Conservation (phyloP, 2,113 vertebrate species). For the Neotoma lepida region DNA sequence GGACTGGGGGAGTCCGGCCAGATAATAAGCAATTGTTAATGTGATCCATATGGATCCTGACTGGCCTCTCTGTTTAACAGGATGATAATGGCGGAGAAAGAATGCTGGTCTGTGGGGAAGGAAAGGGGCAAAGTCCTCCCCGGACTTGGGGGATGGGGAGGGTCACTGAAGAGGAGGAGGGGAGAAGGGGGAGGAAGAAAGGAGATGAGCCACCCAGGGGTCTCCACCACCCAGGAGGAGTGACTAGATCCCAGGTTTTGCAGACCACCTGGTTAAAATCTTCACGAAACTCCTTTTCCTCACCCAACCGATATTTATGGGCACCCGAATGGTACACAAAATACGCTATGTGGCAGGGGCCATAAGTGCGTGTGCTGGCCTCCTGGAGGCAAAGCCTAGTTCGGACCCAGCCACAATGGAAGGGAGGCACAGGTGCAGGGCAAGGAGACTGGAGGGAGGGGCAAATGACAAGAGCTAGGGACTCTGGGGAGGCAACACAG, state of each 20-base stretch:
- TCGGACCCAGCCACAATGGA: neutral
- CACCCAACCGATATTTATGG: neutral
- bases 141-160: slow-evolving; percentile 49
- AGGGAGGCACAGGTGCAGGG: slow-evolving; percentile 68
- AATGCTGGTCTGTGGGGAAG: slow-evolving; percentile 82
- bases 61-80: slow-evolving; percentile 85
- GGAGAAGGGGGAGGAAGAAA: neutral
- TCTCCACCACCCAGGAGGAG: slow-evolving; percentile 30
- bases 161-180: slow-evolving; percentile 35
- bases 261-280: neutral
- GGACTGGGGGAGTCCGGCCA: slow-evolving; percentile 76
- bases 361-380: neutral
- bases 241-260: neutral
- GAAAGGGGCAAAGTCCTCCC: slow-evolving; percentile 79
- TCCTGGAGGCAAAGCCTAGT: neutral
- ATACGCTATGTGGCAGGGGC: neutral
- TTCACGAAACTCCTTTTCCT: slow-evolving; percentile 35
- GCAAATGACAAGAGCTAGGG: neutral
- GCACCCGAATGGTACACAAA: neutral
- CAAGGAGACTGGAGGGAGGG: neutral
- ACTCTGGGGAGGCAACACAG: neutral
- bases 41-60: slow-evolving; percentile 88
- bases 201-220: slow-evolving; percentile 34
- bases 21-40: slow-evolving; percentile 89
- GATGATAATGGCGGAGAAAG: slow-evolving; percentile 87